These are phyloP conservation scores for Cryptotermes secundus DNA, from an alignment of 1,140 invertebrate genomes.

Conservation along the genomic window DNA sequence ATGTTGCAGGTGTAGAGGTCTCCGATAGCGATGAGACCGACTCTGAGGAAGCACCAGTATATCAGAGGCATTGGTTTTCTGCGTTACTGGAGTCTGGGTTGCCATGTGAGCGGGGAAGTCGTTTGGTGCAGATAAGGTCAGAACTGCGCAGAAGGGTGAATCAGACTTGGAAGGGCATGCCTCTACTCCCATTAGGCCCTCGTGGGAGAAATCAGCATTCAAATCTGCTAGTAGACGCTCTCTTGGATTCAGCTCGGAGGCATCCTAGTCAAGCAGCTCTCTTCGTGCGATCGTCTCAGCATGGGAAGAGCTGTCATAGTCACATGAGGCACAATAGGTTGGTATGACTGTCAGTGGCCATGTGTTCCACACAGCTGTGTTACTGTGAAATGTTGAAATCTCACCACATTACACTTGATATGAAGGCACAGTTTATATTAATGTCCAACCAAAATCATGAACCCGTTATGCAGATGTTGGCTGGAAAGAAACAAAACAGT, in stretches of 20 bases:
- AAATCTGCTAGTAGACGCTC: slow-evolving; percentile 41
- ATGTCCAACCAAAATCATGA: too few relatives aligned
- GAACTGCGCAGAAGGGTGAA: slow-evolving; percentile 33
- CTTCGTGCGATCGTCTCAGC: slow-evolving; percentile 6
- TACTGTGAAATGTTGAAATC: too few relatives aligned
- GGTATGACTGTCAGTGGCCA: neutral
- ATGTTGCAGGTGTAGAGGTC: slow-evolving; percentile 32
- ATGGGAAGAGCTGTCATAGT: neutral
- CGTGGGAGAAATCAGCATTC: slow-evolving; percentile 35
- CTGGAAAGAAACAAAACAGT: too few relatives aligned
- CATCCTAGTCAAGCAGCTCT: slow-evolving; percentile 27
- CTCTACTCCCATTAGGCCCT: slow-evolving; percentile 34
- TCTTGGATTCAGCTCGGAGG: slow-evolving; percentile 24
- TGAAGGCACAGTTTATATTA: too few relatives aligned
- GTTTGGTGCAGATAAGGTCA: slow-evolving; percentile 10
- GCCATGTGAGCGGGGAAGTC: slow-evolving; percentile 26
- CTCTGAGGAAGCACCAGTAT: slow-evolving; percentile 37
- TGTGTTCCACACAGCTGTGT: too few relatives aligned
- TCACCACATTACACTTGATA: too few relatives aligned
- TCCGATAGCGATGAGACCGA: slow-evolving; percentile 36
- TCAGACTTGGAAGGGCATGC: slow-evolving; percentile 44
- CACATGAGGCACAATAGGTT: slow-evolving; percentile 16
- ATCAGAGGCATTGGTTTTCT: slow-evolving; percentile 40
- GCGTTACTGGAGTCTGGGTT: slow-evolving; percentile 30
- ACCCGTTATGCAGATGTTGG: too few relatives aligned